A percentile compares a stretch with the other conserved stretches of the same genome.
Conservation (phyloP, 2,888 invertebrate species). For the Eledone cirrhosa region DNA sequence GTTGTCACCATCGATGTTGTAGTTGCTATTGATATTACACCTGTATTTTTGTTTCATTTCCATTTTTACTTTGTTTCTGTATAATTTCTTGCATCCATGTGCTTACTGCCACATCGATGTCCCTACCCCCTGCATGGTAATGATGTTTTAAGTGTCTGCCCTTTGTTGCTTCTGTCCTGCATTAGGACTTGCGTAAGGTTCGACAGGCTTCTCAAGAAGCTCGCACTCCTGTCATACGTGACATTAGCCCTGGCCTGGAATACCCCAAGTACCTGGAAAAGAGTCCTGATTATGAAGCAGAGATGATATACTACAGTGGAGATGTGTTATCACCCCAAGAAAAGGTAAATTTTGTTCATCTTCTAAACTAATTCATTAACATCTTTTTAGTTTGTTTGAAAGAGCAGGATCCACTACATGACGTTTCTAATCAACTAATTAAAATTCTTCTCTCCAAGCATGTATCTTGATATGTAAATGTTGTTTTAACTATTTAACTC, state of each 20-base stretch:
- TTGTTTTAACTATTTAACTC: too few relatives aligned
- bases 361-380: too few relatives aligned
- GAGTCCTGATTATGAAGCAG: constrained; percentile 60
- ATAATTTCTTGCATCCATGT: constrained; percentile 28
- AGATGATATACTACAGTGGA: constrained; percentile 60
- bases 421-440: too few relatives aligned
- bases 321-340: constrained; percentile 54
- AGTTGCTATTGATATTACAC: too few relatives aligned
- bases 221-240: constrained; percentile 49
- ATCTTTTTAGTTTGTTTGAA: too few relatives aligned
- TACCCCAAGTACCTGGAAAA: constrained; percentile 60
- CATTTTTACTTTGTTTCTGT: constrained; percentile 35
- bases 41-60: neutral
- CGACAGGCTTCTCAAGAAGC: constrained; percentile 43
- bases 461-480: too few relatives aligned
- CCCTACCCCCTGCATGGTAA: neutral
- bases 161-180: constrained; percentile 17
- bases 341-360: constrained; percentile 38
- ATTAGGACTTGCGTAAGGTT: constrained; percentile 38
- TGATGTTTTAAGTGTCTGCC: constrained; percentile 22
- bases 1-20: too few relatives aligned
- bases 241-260: constrained; percentile 55
- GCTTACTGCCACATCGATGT: neutral
- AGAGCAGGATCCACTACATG: too few relatives aligned
- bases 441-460: too few relatives aligned